phyloP scores from a whole-genome alignment of 2,797 vertebrate genomes.

The Peromyscus attwateri region DNA sequence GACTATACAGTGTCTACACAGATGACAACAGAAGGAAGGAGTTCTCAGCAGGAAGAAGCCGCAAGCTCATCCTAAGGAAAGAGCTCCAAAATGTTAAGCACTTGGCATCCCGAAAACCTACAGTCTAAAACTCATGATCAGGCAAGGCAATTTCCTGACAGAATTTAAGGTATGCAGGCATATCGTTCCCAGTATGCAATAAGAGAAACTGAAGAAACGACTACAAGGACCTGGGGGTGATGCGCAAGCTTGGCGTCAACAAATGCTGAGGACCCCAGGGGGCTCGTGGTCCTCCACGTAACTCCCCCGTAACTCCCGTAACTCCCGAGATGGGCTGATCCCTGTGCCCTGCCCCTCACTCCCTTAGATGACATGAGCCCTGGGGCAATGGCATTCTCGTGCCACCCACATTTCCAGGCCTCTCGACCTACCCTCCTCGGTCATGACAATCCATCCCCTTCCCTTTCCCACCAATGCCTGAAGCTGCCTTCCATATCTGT shows the following conservation, averaged over 20 bases:
- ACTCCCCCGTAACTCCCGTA: too few relatives aligned
- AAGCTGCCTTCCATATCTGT: neutral
- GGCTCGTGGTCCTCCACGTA: neutral
- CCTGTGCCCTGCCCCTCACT: neutral
- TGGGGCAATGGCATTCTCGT: neutral
- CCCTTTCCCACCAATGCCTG: neutral
- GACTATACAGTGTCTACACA: neutral
- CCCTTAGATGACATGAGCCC: too few relatives aligned
- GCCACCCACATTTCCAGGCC: neutral
- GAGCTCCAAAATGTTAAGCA: neutral
- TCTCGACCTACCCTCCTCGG: neutral
- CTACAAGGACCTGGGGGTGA: neutral
- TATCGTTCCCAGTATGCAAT: neutral
- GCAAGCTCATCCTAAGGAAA: neutral
- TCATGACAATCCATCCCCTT: neutral
- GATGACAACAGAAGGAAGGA: neutral
- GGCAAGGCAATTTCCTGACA: neutral
- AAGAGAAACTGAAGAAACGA: neutral
- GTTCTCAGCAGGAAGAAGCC: neutral
- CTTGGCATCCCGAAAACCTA: neutral
- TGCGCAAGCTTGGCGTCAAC: too few relatives aligned
- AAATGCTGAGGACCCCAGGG: neutral
- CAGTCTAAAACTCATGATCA: neutral
- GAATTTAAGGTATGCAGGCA: neutral
- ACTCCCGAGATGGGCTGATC: too few relatives aligned